Conservation (phyloP, 2,113 vertebrate genomes). For the Zosterops borbonicus region DNA sequence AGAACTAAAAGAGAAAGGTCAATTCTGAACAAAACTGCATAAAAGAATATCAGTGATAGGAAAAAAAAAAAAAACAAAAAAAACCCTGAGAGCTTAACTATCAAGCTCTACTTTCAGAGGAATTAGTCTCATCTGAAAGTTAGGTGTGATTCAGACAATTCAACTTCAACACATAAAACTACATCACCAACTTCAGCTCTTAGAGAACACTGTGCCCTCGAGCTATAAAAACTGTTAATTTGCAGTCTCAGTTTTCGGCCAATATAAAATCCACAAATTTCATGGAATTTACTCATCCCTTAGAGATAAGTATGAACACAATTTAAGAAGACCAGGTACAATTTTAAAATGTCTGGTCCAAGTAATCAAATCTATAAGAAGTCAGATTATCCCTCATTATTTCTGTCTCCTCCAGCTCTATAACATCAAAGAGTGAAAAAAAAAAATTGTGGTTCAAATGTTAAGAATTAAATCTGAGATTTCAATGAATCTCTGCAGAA, state of each 20-base stretch:
- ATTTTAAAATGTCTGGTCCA: neutral
- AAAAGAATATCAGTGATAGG: neutral
- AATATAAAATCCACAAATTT: neutral
- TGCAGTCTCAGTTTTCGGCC: neutral
- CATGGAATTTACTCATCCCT: neutral
- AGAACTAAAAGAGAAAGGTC: neutral
- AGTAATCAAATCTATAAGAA: neutral
- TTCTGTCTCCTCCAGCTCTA: neutral
- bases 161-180: neutral
- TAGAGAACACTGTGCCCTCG: neutral
- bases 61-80: neutral
- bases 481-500: neutral
- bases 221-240: neutral
- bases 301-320: neutral
- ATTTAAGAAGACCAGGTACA: neutral
- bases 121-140: neutral
- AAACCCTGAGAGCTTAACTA: neutral
- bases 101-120: neutral
- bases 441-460: neutral
- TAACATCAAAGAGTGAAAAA: neutral
- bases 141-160: neutral
- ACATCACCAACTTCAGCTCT: neutral
- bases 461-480: neutral
- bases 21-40: neutral
- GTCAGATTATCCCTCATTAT: neutral